These are phyloP conservation scores for Petrocephalus microphthalmus DNA, from an alignment of 2,113 vertebrate genomes.

Conservation along the genomic window DNA sequence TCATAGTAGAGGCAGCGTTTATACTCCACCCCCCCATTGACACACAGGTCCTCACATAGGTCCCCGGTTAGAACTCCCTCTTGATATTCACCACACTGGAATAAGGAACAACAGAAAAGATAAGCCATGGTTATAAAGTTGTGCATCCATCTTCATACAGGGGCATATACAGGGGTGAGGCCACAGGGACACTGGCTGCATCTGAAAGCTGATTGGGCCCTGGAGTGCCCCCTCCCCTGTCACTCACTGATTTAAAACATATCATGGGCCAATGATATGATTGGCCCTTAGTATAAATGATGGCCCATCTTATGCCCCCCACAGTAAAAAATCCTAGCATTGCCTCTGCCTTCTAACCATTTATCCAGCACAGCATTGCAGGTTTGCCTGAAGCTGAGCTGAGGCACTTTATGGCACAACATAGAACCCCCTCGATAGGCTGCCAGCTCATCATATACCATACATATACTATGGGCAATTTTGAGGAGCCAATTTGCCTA, in stretches of 20 bases:
- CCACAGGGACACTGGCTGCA: not conserved
- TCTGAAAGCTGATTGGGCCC: not conserved
- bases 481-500: not conserved
- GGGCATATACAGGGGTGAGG: not conserved
- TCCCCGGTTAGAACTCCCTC: conserved; percentile 72
- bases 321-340: too few relatives aligned
- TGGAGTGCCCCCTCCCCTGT: too few relatives aligned
- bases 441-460: not conserved
- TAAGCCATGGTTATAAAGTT: not conserved
- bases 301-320: too few relatives aligned
- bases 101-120: conserved; percentile 30
- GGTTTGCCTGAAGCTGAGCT: not conserved
- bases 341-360: too few relatives aligned
- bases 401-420: not conserved
- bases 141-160: not conserved
- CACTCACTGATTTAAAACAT: too few relatives aligned
- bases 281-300: too few relatives aligned
- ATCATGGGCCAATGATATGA: too few relatives aligned
- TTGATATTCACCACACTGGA: conserved; percentile 80
- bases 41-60: conserved; percentile 87
- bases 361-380: too few relatives aligned
- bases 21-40: conserved; percentile 70
- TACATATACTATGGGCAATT: not conserved
- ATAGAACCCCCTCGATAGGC: not conserved
- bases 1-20: conserved; percentile 85